Evolutionary conservation across 2,113 vertebrate species (phyloP).

Genomic region (Sciurus niger): DNA sequence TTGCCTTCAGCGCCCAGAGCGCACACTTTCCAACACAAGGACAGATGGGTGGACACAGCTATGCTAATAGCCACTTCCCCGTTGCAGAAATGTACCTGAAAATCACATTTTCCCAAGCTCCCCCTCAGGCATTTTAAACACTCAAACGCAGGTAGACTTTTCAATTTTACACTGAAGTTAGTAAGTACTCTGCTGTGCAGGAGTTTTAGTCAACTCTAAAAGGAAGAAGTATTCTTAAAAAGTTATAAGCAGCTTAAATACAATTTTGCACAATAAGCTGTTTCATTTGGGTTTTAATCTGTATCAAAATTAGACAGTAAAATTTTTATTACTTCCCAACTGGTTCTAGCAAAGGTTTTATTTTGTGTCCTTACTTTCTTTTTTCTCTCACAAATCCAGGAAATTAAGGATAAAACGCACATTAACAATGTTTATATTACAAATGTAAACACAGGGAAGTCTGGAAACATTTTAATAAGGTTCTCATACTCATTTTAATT

Average conservation of each 20-base stretch:
- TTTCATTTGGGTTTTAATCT: conserved; percentile 70
- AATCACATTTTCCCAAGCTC: conserved; percentile 72
- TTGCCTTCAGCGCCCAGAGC: conserved; percentile 63
- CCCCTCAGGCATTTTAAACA: conserved; percentile 72
- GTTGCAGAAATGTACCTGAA: conserved; percentile 67
- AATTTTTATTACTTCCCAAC: conserved; percentile 54
- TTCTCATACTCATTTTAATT: conserved; percentile 45
- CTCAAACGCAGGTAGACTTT: conserved; percentile 67
- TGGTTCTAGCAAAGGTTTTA: conserved; percentile 34
- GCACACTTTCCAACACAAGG: conserved; percentile 1
- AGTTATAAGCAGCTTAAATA: conserved; percentile 42
- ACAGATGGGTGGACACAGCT: conserved; percentile 63
- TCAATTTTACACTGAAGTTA: conserved; percentile 57
- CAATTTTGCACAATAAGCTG: conserved; percentile 54
- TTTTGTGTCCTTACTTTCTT: conserved; percentile 31
- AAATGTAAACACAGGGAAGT: conserved; percentile 55
- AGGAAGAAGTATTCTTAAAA: conserved; percentile 51
- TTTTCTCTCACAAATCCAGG: conserved; percentile 62
- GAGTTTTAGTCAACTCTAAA: conserved; percentile 57
- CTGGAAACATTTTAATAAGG: conserved; percentile 39
- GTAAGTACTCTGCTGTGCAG: conserved; percentile 25
- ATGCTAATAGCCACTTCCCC: conserved; percentile 53
- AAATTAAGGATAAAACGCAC: conserved; percentile 66
- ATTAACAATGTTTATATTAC: conserved; percentile 57
- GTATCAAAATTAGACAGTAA: conserved; percentile 44